Evolutionary conservation across 2,888 invertebrate species (phyloP), one percentile per base, ranked within the genome.

Genomic region (Cosmorhoe ocellata): DNA sequence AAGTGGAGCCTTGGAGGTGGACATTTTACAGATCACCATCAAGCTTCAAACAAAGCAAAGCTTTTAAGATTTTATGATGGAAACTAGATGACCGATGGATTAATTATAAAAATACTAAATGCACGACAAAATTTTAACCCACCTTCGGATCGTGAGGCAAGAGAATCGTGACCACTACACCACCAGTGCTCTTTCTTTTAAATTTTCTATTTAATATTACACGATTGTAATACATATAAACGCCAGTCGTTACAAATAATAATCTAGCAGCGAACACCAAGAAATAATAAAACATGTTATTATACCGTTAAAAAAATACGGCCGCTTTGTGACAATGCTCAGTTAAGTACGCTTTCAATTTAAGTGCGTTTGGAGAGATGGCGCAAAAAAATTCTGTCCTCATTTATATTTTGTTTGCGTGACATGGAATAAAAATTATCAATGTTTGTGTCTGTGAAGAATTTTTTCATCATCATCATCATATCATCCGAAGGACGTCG

Each of bases 311-410:
- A 57, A 52, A 42, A 57, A 60, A 60, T 49, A 52, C 43, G 38
- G 39, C 38, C 40, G 39, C 34, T 41, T 53, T 52, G 47, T 46
- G 46, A 45, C 55, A 48, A 48, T 42, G 42, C 34, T 34, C 33
- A 58, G 55, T 55, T 59, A 62, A 62, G 61, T 56, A 58, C 51
- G 56, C 56, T 56, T 57, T 61, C 54, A 58, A 55, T 62, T 59
- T 62, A 56, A 62, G 43, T 48, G 43, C 44, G 26, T 44, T 48
- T 39, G 31, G 33, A 34, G 22, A 39, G 47, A 53, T 36, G 43
- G 7, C 18, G 40, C 18, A 32, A 44, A 49, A n/a, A 48, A 52
- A 39, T 43, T 39, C 27, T 22, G 9, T 26, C 13, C 36, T 38
- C 34, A 44, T 52, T 43, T 39, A 43, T 43, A 18, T 43, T 52